Evolutionary conservation across 2,797 vertebrate genomes (phyloP).

Genomic region (Petrocephalus sullivani): DNA sequence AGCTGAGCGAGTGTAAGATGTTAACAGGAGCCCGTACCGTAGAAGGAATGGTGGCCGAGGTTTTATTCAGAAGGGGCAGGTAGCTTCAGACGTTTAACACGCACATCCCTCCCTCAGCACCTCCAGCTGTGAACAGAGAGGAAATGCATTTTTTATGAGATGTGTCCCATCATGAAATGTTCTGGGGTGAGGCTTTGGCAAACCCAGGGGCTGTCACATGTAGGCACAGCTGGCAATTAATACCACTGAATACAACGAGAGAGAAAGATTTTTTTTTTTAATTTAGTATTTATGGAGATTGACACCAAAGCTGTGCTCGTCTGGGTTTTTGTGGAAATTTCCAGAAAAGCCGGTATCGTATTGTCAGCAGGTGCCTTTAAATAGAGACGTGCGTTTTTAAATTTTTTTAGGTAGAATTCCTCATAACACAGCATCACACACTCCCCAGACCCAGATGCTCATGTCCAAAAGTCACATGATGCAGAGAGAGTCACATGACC

Average conservation of each 20-base stretch:
- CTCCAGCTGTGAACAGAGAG: neutral
- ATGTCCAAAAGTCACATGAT: neutral
- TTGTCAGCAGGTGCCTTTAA: neutral
- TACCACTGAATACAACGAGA: neutral
- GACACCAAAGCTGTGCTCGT: neutral
- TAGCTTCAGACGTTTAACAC: neutral
- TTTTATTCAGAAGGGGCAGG: neutral
- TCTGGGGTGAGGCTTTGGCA: neutral
- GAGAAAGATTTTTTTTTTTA: neutral
- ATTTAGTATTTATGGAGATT: slow-evolving; percentile 1
- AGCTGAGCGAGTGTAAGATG: slow-evolving; percentile 34
- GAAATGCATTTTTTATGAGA: neutral
- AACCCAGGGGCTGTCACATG: neutral
- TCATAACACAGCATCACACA: neutral
- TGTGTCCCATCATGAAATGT: neutral
- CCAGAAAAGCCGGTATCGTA: neutral
- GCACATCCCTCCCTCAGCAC: neutral
- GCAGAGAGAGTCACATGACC: neutral
- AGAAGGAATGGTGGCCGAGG: neutral
- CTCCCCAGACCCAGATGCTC: neutral
- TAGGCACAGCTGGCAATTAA: slow-evolving; percentile 11
- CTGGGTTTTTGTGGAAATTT: neutral
- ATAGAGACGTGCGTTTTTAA: neutral
- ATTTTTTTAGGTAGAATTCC: neutral
- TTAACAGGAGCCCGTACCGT: slow-evolving; percentile 37